phyloP scores from a whole-genome alignment of 2,113 vertebrate species.

The Lepisosteus osseus region DNA sequence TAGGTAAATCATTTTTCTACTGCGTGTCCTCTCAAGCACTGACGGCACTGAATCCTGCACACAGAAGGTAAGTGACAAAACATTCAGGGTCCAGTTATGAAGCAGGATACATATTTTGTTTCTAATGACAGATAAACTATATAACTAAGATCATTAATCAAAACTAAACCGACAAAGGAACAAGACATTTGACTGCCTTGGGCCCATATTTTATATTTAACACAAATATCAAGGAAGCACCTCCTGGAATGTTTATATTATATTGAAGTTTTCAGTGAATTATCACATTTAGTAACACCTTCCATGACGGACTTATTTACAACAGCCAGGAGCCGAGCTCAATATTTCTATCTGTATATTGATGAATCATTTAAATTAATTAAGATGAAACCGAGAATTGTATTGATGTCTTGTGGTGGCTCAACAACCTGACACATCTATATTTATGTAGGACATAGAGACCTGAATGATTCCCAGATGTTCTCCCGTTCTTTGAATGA shows the following conservation, averaged over 20 bases:
- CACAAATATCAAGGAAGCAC: background rate
- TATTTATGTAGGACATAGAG: background rate
- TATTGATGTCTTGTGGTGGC: conserved; percentile 25
- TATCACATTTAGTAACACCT: conserved; percentile 10
- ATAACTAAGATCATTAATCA: too few relatives aligned
- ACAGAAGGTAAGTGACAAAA: too few relatives aligned
- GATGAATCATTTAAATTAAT: conserved; percentile 36
- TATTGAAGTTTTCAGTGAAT: conserved; percentile 16
- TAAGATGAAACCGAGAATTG: conserved; percentile 25
- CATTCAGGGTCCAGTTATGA: too few relatives aligned
- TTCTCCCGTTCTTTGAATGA: background rate
- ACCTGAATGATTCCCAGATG: conserved; percentile 4
- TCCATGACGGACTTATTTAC: conserved; percentile 22
- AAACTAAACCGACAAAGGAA: too few relatives aligned
- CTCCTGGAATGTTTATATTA: conserved; percentile 10
- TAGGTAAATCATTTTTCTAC: too few relatives aligned
- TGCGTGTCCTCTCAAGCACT: too few relatives aligned
- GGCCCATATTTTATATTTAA: background rate
- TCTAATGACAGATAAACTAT: too few relatives aligned
- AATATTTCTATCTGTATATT: conserved; percentile 28
- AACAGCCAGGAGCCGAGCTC: conserved; percentile 18
- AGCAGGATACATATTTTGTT: too few relatives aligned
- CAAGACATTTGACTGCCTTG: too few relatives aligned
- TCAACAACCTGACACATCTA: conserved; percentile 17
- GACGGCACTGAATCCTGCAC: too few relatives aligned